Percentiles rank a stretch among this genome's conserved stretches.
phyloP scores from a whole-genome alignment of 2,888 invertebrate genomes.

The Acleris literana region DNA sequence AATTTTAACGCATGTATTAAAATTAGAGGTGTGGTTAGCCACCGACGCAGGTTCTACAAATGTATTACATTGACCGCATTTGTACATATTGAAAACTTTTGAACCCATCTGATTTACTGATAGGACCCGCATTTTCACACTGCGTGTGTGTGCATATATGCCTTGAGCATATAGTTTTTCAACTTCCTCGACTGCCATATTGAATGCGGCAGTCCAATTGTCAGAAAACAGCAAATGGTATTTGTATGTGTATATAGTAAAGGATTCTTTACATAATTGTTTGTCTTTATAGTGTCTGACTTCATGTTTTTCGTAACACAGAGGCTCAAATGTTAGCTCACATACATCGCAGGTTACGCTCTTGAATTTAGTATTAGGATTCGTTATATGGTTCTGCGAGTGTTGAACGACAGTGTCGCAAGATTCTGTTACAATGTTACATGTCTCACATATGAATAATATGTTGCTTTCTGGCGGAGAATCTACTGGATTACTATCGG shows the following conservation, averaged over 20 bases:
- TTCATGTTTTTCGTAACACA: slow-evolving; percentile 19
- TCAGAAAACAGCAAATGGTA: slow-evolving; percentile 1
- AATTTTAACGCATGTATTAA: slow-evolving; percentile 22
- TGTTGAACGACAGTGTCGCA: slow-evolving; percentile 27
- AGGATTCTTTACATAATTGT: slow-evolving; percentile 12
- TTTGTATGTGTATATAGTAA: slow-evolving; percentile 12
- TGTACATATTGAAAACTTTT: slow-evolving; percentile 1
- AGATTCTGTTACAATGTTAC: slow-evolving; percentile 15
- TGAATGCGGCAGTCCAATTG: slow-evolving; percentile 12
- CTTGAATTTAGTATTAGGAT: neutral
- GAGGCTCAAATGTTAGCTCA: slow-evolving; percentile 13
- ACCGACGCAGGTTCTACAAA: slow-evolving; percentile 17
- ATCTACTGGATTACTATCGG: neutral
- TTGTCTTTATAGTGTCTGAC: slow-evolving; percentile 12
- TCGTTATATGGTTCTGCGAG: slow-evolving; percentile 23
- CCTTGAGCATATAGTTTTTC: slow-evolving; percentile 2
- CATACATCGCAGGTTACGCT: slow-evolving; percentile 9
- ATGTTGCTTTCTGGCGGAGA: neutral
- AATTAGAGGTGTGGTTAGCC: slow-evolving; percentile 14
- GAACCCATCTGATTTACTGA: neutral
- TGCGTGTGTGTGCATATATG: slow-evolving; percentile 13
- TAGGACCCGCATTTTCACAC: slow-evolving; percentile 13
- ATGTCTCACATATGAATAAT: slow-evolving; percentile 16
- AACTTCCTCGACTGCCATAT: neutral
- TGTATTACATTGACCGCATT: slow-evolving; percentile 21